phyloP scores from a whole-genome alignment of 2,888 invertebrate genomes.

The Morpho helenor region DNA sequence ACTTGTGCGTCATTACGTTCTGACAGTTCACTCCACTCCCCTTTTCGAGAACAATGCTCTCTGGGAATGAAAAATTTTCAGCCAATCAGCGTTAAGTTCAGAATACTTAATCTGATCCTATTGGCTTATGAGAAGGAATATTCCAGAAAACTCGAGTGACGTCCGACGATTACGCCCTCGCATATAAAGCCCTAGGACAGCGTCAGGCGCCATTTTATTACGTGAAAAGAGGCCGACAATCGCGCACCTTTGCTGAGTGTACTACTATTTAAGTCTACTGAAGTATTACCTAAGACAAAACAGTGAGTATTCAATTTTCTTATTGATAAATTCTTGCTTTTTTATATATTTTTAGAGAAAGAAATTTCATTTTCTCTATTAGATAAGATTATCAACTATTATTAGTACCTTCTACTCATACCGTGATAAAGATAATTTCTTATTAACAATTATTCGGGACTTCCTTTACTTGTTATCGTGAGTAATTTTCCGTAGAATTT shows the following conservation, averaged over 20 bases:
- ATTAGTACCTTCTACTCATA: too few species aligned
- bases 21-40: slow-evolving; percentile 24
- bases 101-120: slow-evolving; percentile 34
- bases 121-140: slow-evolving; percentile 56
- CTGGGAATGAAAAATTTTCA: slow-evolving; percentile 25
- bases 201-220: slow-evolving; percentile 58
- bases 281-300: slow-evolving; percentile 40
- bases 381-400: background rate
- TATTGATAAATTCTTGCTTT: slow-evolving; percentile 4
- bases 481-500: too few species aligned
- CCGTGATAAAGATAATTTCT: too few species aligned
- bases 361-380: background rate
- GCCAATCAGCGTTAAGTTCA: slow-evolving; percentile 49
- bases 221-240: slow-evolving; percentile 69
- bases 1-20: slow-evolving; percentile 32
- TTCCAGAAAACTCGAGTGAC: slow-evolving; percentile 70
- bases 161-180: slow-evolving; percentile 47
- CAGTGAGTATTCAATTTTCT: slow-evolving; percentile 49
- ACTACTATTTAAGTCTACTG: slow-evolving; percentile 53
- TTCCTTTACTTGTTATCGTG: too few species aligned
- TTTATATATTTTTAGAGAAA: slow-evolving; percentile 4
- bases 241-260: slow-evolving; percentile 73
- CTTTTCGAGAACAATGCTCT: slow-evolving; percentile 15
- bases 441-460: too few species aligned
- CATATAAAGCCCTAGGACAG: slow-evolving; percentile 44